A percentile compares a stretch with the other conserved stretches of the same genome.
Conservation (phyloP, 2,888 invertebrate species). For the Microchrysa polita region DNA sequence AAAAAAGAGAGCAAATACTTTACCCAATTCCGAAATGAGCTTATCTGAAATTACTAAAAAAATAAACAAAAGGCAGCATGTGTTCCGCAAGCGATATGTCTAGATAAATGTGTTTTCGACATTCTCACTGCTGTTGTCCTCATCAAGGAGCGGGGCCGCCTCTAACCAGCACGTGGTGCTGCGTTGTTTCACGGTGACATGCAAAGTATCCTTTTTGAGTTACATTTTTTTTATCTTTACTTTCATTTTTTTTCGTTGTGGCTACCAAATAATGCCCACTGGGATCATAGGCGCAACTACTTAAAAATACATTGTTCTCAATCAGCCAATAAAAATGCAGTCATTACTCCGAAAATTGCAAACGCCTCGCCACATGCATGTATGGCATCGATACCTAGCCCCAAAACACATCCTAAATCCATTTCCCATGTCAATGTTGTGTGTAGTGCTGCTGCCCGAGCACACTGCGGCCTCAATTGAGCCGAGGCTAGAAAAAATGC, state of each 20-base stretch:
- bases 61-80: conserved; percentile 4
- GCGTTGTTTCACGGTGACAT: too few species aligned
- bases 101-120: conserved; percentile 8
- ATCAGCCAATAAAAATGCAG: conserved; percentile 65
- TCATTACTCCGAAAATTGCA: conserved; percentile 57
- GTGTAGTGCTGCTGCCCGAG: neutral
- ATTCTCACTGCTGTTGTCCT: neutral
- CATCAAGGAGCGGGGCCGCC: neutral
- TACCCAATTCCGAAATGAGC: conserved; percentile 6
- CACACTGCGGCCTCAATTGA: neutral
- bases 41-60: conserved; percentile 16
- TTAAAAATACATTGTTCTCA: conserved; percentile 59
- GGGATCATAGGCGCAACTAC: conserved; percentile 55
- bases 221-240: neutral
- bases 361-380: conserved; percentile 36
- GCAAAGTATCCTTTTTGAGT: too few species aligned
- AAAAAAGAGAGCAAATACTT: neutral
- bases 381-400: conserved; percentile 41
- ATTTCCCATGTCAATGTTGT: conserved; percentile 38
- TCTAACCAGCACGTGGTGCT: too few species aligned
- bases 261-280: conserved; percentile 6
- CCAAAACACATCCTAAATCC: conserved; percentile 50
- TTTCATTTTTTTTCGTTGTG: conserved; percentile 8
- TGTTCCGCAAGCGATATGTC: neutral
- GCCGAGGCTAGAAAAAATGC: conserved; percentile 34